Conservation (phyloP, 2,888 invertebrate species). For the Synanthedon tipuliformis region DNA sequence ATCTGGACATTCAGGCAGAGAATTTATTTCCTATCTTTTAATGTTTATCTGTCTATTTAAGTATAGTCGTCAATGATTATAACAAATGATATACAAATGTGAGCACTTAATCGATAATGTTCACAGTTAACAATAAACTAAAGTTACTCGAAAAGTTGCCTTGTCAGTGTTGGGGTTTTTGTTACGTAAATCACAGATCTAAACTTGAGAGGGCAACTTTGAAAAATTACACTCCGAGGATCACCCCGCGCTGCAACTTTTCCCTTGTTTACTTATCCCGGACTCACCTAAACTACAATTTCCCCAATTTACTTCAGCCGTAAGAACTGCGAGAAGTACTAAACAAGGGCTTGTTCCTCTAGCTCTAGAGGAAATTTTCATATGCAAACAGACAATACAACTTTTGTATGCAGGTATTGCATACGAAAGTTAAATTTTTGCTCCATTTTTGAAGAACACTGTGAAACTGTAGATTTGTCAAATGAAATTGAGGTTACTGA, state of each 20-base stretch:
- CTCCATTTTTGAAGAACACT: too few species aligned
- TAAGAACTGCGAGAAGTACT: neutral
- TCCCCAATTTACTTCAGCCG: neutral
- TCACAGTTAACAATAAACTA: neutral
- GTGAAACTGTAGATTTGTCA: too few species aligned
- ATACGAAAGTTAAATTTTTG: too few species aligned
- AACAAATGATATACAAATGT: too few species aligned
- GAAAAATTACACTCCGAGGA: conserved; percentile 54
- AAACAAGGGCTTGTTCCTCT: neutral
- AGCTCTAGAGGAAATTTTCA: neutral
- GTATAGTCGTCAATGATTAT: too few species aligned
- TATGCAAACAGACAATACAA: too few species aligned
- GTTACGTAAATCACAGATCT: conserved; percentile 43
- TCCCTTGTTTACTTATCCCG: conserved; percentile 29
- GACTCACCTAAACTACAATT: conserved; percentile 11
- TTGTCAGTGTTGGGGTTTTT: conserved; percentile 16
- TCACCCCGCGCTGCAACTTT: conserved; percentile 31
- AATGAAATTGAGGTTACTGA: too few species aligned
- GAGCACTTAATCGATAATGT: neutral
- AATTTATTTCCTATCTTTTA: too few species aligned
- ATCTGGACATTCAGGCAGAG: too few species aligned
- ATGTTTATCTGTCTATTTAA: too few species aligned
- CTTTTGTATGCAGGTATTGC: too few species aligned
- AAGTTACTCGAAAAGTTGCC: conserved; percentile 15
- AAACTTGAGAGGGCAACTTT: conserved; percentile 33